phyloP scores from a whole-genome alignment of 2,113 vertebrate genomes.

The Hemiprocne comata region DNA sequence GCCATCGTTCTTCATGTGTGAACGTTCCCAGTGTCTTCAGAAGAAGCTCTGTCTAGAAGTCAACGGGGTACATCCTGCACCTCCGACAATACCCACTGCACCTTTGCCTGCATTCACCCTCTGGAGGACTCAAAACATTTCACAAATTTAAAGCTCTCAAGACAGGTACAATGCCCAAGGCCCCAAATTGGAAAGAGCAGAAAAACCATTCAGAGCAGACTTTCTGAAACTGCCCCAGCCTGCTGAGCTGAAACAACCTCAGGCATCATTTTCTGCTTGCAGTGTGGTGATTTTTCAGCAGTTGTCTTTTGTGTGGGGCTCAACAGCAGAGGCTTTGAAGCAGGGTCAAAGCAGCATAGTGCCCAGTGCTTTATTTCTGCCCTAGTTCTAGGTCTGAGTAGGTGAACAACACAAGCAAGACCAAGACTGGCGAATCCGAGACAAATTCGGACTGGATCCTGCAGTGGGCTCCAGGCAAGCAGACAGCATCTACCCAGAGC shows the following conservation, averaged over 20 bases:
- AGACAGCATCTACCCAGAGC: neutral
- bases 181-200: neutral
- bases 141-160: neutral
- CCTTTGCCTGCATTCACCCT: neutral
- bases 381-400: neutral
- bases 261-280: neutral
- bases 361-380: neutral
- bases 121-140: neutral
- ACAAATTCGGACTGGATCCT: neutral
- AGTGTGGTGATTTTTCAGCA: neutral
- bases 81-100: neutral
- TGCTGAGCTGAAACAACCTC: neutral
- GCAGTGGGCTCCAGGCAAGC: neutral
- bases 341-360: neutral
- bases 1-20: accelerated
- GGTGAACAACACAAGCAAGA: neutral
- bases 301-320: neutral
- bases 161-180: neutral
- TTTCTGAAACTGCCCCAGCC: neutral
- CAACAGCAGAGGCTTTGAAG: neutral
- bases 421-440: neutral
- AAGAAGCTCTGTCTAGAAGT: neutral
- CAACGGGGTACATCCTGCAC: neutral
- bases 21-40: neutral
- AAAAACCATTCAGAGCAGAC: neutral